Conservation (phyloP, 1,140 invertebrate species). For the Drosophila lowei region DNA sequence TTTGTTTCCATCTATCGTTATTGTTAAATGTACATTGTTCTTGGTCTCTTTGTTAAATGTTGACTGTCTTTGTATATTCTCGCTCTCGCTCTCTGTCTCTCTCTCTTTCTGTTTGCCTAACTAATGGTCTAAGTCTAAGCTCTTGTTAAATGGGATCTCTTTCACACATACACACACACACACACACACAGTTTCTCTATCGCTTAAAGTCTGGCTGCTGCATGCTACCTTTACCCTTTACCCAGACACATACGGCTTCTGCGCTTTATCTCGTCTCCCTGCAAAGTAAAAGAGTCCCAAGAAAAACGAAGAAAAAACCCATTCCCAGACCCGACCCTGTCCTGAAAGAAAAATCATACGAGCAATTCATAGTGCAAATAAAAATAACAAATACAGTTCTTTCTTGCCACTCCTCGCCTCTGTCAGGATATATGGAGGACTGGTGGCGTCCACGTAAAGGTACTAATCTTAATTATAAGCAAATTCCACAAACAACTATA, state of each 20-base stretch:
- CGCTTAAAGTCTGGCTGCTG: slow-evolving; percentile 38
- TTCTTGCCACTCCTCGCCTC: slow-evolving; percentile 94
- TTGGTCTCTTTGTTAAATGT: slow-evolving; percentile 53
- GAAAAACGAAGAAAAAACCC: slow-evolving; percentile 7
- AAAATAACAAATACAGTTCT: slow-evolving; percentile 84
- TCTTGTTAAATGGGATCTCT: too few relatives aligned
- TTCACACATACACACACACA: too few relatives aligned
- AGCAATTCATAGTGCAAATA: slow-evolving; percentile 76
- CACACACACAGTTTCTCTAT: slow-evolving; percentile 3
- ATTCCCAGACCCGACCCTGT: not conserved
- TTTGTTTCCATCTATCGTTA: slow-evolving; percentile 50
- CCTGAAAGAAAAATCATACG: slow-evolving; percentile 37
- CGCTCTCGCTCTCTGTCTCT: slow-evolving; percentile 8
- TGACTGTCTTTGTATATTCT: slow-evolving; percentile 17
- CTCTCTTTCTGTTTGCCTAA: not conserved
- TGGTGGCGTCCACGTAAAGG: slow-evolving; percentile 97
- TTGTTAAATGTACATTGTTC: slow-evolving; percentile 30
- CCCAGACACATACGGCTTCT: slow-evolving; percentile 1
- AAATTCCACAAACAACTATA: slow-evolving; percentile 34
- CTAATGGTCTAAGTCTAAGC: too few relatives aligned
- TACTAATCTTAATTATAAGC: slow-evolving; percentile 84
- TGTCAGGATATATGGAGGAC: slow-evolving; percentile 98
- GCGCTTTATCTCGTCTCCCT: slow-evolving; percentile 11
- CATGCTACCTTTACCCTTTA: slow-evolving; percentile 19
- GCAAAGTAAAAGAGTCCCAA: not conserved